phyloP scores from a whole-genome alignment of 2,888 invertebrate species.

The Helleia helle region DNA sequence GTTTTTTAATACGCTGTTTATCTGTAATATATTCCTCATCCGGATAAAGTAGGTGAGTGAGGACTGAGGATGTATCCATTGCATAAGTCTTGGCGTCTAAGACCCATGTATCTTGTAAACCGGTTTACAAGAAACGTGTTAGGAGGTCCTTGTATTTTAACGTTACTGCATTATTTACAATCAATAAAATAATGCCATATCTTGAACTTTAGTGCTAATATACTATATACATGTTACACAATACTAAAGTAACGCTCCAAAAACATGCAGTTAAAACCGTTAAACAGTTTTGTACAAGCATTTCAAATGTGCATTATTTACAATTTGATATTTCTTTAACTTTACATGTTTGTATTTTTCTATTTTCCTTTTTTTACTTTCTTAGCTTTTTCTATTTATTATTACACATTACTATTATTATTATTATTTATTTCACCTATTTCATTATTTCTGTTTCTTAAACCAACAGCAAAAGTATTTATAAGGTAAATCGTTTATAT shows the following conservation, averaged over 20 bases:
- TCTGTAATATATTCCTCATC: slow-evolving; percentile 1
- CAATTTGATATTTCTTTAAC: too few species aligned
- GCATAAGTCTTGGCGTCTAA: slow-evolving; percentile 52
- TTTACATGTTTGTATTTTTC: too few species aligned
- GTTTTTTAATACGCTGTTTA: slow-evolving; percentile 4
- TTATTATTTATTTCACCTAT: too few species aligned
- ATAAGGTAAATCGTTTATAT: too few species aligned
- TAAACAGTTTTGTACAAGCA: slow-evolving; percentile 1
- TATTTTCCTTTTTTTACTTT: too few species aligned
- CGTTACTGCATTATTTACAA: slow-evolving; percentile 18
- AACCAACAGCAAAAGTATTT: too few species aligned
- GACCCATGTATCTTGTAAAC: slow-evolving; percentile 45
- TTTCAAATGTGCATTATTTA: too few species aligned
- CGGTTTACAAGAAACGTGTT: slow-evolving; percentile 68
- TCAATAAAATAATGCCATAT: not conserved
- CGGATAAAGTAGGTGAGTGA: slow-evolving; percentile 20
- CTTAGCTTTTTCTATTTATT: too few species aligned
- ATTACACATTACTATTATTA: too few species aligned
- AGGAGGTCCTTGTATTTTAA: slow-evolving; percentile 55
- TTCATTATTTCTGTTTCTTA: too few species aligned
- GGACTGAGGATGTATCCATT: slow-evolving; percentile 56
- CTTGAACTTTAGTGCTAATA: too few species aligned
- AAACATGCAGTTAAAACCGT: not conserved
- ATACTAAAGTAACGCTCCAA: not conserved
- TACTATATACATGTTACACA: too few species aligned